phyloP scores from a whole-genome alignment of 2,888 invertebrate species.

The Synergus laeviventris region DNA sequence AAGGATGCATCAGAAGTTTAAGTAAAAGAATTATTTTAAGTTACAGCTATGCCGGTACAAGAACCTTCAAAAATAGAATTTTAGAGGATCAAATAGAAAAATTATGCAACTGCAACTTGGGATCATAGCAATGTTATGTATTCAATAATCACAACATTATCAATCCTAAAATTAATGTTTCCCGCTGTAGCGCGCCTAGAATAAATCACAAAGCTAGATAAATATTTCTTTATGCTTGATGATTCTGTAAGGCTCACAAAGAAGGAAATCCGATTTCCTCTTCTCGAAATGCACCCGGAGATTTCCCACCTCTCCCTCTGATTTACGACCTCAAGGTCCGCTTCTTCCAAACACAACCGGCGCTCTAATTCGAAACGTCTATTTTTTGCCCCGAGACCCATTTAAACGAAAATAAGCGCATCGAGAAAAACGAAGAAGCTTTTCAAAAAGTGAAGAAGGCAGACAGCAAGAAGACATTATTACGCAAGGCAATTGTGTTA shows the following conservation, averaged over 20 bases:
- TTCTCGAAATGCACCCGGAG: not conserved
- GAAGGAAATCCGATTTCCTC: constrained; percentile 16
- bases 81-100: no score
- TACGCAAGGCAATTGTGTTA: constrained; percentile 66
- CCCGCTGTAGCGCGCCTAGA: no score
- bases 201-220: no score
- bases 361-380: constrained; percentile 29
- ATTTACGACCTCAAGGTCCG: constrained; percentile 32
- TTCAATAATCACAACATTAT: no score
- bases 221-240: not conserved
- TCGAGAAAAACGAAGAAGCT: not conserved
- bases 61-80: no score
- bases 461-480: constrained; percentile 42
- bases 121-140: no score
- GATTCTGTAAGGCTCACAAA: not conserved
- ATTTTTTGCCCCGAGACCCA: constrained; percentile 16
- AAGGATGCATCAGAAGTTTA: no score
- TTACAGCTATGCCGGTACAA: no score
- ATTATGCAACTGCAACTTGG: no score
- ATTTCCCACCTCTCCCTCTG: not conserved
- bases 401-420: constrained; percentile 27
- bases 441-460: constrained; percentile 46
- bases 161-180: no score
- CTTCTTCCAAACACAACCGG: constrained; percentile 40
- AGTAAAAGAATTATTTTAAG: no score